A percentile compares a stretch with the other conserved stretches of the same genome.
phyloP scores from a whole-genome alignment of 2,113 vertebrate species.

The Cavia aperea region DNA sequence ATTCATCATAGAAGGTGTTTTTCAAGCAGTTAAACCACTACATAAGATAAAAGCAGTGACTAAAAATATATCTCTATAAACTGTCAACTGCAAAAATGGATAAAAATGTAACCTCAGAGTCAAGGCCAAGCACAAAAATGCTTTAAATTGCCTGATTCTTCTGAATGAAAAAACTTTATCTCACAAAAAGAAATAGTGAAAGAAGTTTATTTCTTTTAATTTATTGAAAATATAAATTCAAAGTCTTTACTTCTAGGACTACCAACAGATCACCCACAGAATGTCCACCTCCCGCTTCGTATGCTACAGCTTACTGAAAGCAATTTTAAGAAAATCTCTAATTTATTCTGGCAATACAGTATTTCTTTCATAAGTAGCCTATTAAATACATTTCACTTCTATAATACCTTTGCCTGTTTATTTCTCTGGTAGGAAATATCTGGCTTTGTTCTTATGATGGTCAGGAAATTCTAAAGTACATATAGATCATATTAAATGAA shows the following conservation, averaged over 20 bases:
- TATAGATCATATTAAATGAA: neutral
- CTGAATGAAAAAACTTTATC: neutral
- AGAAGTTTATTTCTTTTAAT: no score
- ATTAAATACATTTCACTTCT: neutral
- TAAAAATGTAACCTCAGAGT: neutral
- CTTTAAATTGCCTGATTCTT: neutral
- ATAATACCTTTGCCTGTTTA: neutral
- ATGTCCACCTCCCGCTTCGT: no score
- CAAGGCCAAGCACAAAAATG: neutral
- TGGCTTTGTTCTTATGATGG: conserved; percentile 19
- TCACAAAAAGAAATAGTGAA: neutral
- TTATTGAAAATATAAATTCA: no score
- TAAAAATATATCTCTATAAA: neutral
- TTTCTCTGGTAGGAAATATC: neutral
- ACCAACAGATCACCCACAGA: no score
- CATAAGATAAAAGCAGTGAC: neutral
- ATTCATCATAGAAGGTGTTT: neutral
- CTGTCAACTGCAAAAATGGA: neutral
- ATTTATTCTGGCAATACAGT: neutral
- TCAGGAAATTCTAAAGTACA: conserved; percentile 4
- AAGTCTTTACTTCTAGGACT: no score
- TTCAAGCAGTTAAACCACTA: neutral
- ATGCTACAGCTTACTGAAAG: neutral
- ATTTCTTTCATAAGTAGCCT: neutral
- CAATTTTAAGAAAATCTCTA: conserved; percentile 31